phyloP scores from a whole-genome alignment of 2,113 vertebrate genomes.

The Mustelus asterias region DNA sequence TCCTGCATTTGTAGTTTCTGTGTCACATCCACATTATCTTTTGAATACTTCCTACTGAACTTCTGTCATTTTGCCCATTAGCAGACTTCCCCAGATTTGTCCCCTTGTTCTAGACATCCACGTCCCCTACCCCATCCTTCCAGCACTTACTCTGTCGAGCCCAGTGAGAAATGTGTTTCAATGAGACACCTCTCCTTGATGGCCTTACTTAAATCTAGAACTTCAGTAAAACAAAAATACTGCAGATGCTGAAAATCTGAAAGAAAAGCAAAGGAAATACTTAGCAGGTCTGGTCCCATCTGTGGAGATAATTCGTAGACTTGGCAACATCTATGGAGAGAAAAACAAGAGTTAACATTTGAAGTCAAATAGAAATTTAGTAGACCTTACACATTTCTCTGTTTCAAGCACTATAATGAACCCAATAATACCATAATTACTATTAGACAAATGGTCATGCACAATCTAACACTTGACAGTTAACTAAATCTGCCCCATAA shows the following conservation, averaged over 20 bases:
- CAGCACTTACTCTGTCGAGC: no score
- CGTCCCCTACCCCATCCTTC: no score
- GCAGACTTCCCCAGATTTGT: no score
- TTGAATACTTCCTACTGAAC: neutral
- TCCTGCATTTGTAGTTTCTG: no score
- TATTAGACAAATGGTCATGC: no score
- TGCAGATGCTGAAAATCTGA: neutral
- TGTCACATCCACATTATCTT: neutral
- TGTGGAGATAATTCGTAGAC: neutral
- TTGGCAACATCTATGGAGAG: no score
- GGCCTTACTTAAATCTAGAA: no score
- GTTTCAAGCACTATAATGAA: no score
- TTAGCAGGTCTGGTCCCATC: neutral
- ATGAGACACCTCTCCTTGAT: no score
- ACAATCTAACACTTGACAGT: neutral
- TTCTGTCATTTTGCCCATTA: neutral
- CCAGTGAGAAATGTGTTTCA: no score
- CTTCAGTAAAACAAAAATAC: neutral
- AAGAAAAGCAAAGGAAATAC: neutral
- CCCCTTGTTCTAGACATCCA: no score
- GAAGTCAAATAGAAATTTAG: neutral
- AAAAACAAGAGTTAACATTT: neutral
- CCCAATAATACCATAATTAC: no score
- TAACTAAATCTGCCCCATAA: neutral
- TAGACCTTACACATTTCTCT: neutral